Base-by-base conservation (phyloP, 2,888 invertebrate genomes). In the Leptinotarsa tumamoca region DNA sequence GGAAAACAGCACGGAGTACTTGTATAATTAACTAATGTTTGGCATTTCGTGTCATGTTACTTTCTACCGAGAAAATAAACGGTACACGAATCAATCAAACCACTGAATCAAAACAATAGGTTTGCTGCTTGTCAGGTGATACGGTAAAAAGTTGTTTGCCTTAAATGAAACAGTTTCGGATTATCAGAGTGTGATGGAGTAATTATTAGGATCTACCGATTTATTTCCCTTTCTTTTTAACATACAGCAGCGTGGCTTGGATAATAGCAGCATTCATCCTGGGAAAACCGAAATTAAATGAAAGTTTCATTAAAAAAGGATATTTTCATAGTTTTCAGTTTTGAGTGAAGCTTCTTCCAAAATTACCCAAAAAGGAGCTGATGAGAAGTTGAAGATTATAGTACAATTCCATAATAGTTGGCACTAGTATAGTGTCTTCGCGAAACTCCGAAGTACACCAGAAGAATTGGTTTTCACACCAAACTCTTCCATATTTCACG, bases 1-100 rank as follows among this genome's bases (percentile, higher is more conserved):
- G 63, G 63, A 63, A 63, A 63, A 58, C 58, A 23, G 58, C 58
- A 58, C 58, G 58, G 23, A 58, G n/a, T 43, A 4, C 63, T 63
- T 33, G 17, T 33, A 10, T 63, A 63, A 63, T 63, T 63, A 43
- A 33, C 33, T 33, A 63, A 63, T 63, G 33, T 58, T 58, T 58
- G 58, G 58, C 58, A 58, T 58, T 63, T 63, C 63, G 63, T 63
- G 63, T 63, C 63, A 63, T 63, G 63, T 63, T 63, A 43, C 63
- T 63, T 63, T 63, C 63, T 63, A 63, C 21, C 13, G 21, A 58
- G 18, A n/a, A 18, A 21, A 58, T 58, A 58, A 58, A 58, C 33
- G 43, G 33, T 63, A 43, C 63, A n/a, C 63, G 63, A 63, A 63
- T 63, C 63, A 63, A 63, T 63, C 63, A 63, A 63, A 63, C 43